Evolutionary conservation across 2,797 vertebrate species (phyloP), one percentile per base, ranked within the genome.

Genomic region (Hybognathus amarus): DNA sequence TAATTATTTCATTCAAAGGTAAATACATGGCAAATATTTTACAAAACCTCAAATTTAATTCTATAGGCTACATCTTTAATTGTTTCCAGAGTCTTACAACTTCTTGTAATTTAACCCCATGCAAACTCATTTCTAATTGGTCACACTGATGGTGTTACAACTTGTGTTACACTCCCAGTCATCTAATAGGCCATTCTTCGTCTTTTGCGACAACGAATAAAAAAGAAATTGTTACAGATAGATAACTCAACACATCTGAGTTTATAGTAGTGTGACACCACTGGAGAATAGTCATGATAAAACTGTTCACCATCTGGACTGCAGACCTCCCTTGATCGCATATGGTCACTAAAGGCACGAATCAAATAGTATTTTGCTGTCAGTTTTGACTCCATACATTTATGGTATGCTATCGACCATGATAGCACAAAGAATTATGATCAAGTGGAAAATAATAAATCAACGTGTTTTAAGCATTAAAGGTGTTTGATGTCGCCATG

Each of bases 321-420:
- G 91, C 94, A 95, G 95, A 94, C 93, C 93, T 94, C 93, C 91
- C 92, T 93, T 90, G 90, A 85, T 91, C 87, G 91, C 92, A 93
- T 90, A 88, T 90, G 93, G 86, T 90, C 91, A 89, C 90, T 92
- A 91, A 73, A 86, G 78, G 91, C 92, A 93, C 90, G 90, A 92
- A 91, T 87, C 91, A 92, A 90, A 94, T 91, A 90, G 91, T 64
- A 78, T 71, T 61, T 78, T 70, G 40, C 40, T 64, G 82, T 79
- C 88, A 90, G 89, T 90, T 91, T 93, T 91, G 91, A 91, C 91
- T 91, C 50, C 61, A 66, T 63, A 90, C 87, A 85, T 87, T 77
- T 70, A 82, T 82, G 63, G 47, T 15, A 84, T 79, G 56, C 61
- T 20, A 67, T 84, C 70, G 79, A 83, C 75, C 82, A 33, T 33